Evolutionary conservation across 2,888 invertebrate species (phyloP).

Genomic region (Andrena trimmerana): DNA sequence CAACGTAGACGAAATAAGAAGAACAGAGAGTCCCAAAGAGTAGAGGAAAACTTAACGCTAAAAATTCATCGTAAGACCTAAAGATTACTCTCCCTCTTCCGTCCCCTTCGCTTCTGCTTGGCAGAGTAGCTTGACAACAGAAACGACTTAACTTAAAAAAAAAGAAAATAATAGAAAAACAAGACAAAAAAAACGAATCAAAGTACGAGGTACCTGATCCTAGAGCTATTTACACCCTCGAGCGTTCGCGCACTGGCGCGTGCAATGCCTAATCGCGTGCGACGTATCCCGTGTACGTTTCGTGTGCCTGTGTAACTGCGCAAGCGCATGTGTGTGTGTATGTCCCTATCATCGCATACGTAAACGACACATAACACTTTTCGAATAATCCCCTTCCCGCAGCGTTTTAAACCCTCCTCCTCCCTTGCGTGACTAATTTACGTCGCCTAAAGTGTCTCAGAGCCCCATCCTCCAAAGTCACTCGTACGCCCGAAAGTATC

Average conservation of each 20-base stretch:
- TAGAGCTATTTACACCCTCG: conserved; percentile 7
- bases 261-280: neutral
- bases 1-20: neutral
- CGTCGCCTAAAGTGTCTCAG: conserved; percentile 56
- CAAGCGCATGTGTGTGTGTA: conserved; percentile 50
- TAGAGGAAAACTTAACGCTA: conserved; percentile 72
- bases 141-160: conserved; percentile 13
- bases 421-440: conserved; percentile 56
- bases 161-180: neutral
- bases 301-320: conserved; percentile 27
- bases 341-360: conserved; percentile 70
- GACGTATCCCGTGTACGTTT: conserved; percentile 54
- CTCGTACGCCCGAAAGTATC: conserved; percentile 59
- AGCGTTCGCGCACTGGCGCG: conserved; percentile 2
- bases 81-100: conserved; percentile 42
- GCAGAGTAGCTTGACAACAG: conserved; percentile 65
- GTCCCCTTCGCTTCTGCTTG: conserved; percentile 66
- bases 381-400: conserved; percentile 55
- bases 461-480: conserved; percentile 46
- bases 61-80: conserved; percentile 63
- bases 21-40: conserved; percentile 16
- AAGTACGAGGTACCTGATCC: conserved; percentile 12
- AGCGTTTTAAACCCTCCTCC: conserved; percentile 29
- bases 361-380: conserved; percentile 73
- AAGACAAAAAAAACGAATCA: conserved; percentile 16